Percentiles rank a stretch among this genome's conserved stretches.
Conservation (phyloP, 2,888 invertebrate species). For the Charanyca ferruginea region DNA sequence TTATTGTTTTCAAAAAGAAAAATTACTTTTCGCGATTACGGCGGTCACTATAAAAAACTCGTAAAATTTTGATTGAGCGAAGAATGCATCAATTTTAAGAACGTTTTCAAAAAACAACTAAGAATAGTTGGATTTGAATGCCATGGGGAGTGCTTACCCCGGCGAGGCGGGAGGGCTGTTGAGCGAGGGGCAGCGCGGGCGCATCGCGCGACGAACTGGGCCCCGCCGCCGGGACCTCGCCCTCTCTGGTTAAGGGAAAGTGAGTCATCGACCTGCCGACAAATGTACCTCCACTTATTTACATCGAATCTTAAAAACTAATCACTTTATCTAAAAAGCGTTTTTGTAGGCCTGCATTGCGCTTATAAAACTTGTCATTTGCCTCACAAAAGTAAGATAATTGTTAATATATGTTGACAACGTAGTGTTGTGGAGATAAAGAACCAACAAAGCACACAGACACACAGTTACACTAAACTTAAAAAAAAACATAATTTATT, state of each 20-base stretch:
- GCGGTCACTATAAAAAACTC: too few species aligned
- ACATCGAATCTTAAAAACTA: not conserved
- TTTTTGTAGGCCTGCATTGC: slow-evolving; percentile 22
- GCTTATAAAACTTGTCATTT: slow-evolving; percentile 20
- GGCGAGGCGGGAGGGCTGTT: slow-evolving; percentile 55
- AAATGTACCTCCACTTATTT: slow-evolving; percentile 39
- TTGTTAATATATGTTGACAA: too few species aligned
- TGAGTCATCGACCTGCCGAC: slow-evolving; percentile 57
- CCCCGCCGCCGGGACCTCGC: slow-evolving; percentile 55
- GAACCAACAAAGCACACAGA: not conserved
- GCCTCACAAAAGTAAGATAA: not conserved
- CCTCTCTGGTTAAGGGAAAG: slow-evolving; percentile 43
- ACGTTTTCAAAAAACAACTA: not conserved
- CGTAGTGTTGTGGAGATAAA: not conserved
- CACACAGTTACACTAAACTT: too few species aligned
- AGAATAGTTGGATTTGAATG: not conserved
- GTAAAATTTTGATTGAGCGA: not conserved
- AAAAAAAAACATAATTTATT: not conserved
- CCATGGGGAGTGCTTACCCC: slow-evolving; percentile 56
- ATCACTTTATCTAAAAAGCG: not conserved
- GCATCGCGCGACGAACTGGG: slow-evolving; percentile 63
- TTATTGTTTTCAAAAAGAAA: too few species aligned
- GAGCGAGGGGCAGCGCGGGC: slow-evolving; percentile 33
- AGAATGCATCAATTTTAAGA: not conserved
- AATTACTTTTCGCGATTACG: too few species aligned